Base-by-base conservation (phyloP, 2,888 invertebrate genomes). In the Plagodis pulveraria region DNA sequence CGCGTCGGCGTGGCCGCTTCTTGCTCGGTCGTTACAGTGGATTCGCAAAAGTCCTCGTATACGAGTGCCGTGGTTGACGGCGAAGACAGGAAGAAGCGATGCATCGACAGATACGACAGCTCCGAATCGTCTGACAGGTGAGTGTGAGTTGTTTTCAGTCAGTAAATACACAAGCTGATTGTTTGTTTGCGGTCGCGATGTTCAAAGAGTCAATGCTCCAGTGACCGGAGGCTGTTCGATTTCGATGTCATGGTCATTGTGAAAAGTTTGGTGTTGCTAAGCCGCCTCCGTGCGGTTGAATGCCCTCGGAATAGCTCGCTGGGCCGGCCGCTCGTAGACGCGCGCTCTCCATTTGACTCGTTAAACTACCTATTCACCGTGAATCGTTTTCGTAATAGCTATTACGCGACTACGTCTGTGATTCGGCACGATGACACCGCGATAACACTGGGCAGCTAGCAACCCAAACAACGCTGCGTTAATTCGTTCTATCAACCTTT, bases 81-180 rank as follows among this genome's bases (percentile, higher is more conserved):
- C 62, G 95, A 94, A 76, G 95, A 94, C 83, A 94, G 96, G 87
- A 96, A 96, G 93, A 97, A 96, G 93, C 94, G 97, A 92, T 97
- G 97, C 93, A 94, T 96, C 87, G 97, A 97, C 95, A 95, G 97
- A 93, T 97, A 97, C 94, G 97, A 98, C 94, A 97, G 97, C 90
- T 97, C 97, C 80, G 97, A 97, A 93, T 97, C 97, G 81, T 97
- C 97, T 92, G 97, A 97, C 96, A 97, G 97, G 97, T 97, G 89
- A 94, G 94, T 84, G 67, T 51, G 64, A 62, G 54, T 65, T 11
- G 42, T 69, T 77, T 78, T 81, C 67, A 71, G 77, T 81, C 75
- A 81, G 58, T 53, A 74, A 77, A 73, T 71, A 63, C 62, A 70
- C 51, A 66, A 52, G 55, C 65, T 67, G 69, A 66, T 72, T 75